Evolutionary conservation across 2,113 vertebrate genomes (phyloP), one percentile per base, ranked within the genome.

Genomic region (Plestiodon gilberti): DNA sequence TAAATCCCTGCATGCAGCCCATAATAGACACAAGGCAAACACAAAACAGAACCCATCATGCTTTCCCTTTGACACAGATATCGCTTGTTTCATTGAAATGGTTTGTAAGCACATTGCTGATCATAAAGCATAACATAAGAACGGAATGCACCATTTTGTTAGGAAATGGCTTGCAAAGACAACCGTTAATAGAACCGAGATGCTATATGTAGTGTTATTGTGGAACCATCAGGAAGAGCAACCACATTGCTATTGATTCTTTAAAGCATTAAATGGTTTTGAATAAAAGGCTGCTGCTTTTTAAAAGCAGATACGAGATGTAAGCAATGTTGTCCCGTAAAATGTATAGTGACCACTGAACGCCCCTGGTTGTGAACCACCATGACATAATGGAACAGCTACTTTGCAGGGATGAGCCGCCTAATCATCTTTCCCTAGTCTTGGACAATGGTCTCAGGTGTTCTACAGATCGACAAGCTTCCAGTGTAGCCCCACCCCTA

Each of bases 151-250:
- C 67, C 3, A 1, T 81, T 86, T 86, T 73, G 20, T 35, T 33
- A 86, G 78, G 77, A 81, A 86, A 86, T 79, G 76, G 76, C 55
- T 79, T 79, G 55, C 52, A 69, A 43, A 85, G 65, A 71, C 79
- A 71, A 79, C 35, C 14, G 10, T 85, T 79, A 71, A 71, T 74
- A 86, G 55, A 80, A 33, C 38, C 25, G 78, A 80, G 78, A 64
- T 48, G 18, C 77, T 62, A 25, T 25, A 48, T 48, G 43, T 48
- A 62, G 40, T 43, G 38, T 86, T 80, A 33, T 81, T 86, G 59
- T 64, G 57, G 64, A 48, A 38, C 23, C 77, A 86, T 81, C 55
- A 52, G 78, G 52, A 73, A 86, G 70, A 80, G 78, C 78, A 73
- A 81, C 38, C 69, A 48, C 78, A 73, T 35, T 52, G 57, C 57